These are phyloP conservation scores for Botia kubotai DNA, from an alignment of 2,797 vertebrate species.

Conservation along the genomic window DNA sequence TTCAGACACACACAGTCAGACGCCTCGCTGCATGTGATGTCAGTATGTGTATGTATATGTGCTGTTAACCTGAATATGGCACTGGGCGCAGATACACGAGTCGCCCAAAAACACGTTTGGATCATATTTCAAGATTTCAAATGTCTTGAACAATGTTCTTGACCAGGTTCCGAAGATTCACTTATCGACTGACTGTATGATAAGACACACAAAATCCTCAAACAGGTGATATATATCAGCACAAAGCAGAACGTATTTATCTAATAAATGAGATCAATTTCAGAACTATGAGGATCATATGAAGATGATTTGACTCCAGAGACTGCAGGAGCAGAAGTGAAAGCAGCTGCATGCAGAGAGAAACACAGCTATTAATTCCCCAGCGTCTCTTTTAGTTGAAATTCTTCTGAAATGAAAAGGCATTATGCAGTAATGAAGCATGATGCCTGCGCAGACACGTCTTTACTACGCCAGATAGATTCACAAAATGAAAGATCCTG, in stretches of 20 bases:
- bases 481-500: conserved; percentile 34
- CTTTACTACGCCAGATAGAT: conserved; percentile 18
- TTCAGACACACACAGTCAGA: neutral
- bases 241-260: neutral
- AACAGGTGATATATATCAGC: neutral
- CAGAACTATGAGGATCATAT: neutral
- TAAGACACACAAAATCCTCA: neutral
- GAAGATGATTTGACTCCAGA: conserved; percentile 2
- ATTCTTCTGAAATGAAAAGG: conserved; percentile 24
- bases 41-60: neutral
- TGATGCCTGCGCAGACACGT: conserved; percentile 26
- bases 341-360: neutral
- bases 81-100: too few relatives aligned
- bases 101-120: too few relatives aligned
- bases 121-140: too few relatives aligned
- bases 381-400: conserved; percentile 1
- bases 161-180: neutral
- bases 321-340: neutral
- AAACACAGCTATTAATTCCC: conserved; percentile 29
- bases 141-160: neutral
- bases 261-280: neutral
- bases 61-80: neutral
- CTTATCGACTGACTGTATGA: neutral
- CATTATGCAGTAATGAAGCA: conserved; percentile 13
- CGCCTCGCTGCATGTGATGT: neutral